Evolutionary conservation across 37 sponge, comb jelly and placozoan species (phyloP).

Genomic region (Cliona cf. orientalis): DNA sequence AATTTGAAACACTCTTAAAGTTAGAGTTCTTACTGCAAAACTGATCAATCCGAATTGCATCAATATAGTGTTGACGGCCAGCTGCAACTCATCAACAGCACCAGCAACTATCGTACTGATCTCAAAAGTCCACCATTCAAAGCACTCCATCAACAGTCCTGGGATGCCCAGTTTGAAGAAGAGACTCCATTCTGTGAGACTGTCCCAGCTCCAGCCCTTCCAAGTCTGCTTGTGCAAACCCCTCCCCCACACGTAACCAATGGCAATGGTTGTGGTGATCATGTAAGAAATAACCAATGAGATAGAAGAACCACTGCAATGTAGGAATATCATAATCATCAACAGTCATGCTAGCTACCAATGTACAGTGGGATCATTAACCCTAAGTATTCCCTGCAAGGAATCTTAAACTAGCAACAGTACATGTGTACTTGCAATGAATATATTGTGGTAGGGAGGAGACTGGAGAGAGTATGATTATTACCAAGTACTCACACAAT

Average conservation of each 20-base stretch:
- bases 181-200: constrained; percentile 56
- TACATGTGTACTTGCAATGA: no score
- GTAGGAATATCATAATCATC: no score
- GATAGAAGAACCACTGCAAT: constrained; percentile 56
- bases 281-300: constrained; percentile 5
- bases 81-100: constrained; percentile 32
- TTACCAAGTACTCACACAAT: constrained; percentile 58
- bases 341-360: no score
- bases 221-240: constrained; percentile 54
- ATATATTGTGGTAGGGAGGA: no score
- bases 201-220: constrained; percentile 75
- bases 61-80: constrained; percentile 38
- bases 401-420: no score
- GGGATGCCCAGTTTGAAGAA: constrained; percentile 24
- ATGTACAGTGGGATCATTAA: no score
- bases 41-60: background rate
- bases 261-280: constrained; percentile 20
- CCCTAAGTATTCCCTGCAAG: no score
- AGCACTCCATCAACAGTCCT: constrained; percentile 41
- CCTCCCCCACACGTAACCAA: constrained; percentile 21
- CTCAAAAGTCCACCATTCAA: constrained; percentile 71
- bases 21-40: no score
- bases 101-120: constrained; percentile 54
- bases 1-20: no score
- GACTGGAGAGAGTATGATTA: no score